Conservation (phyloP, 2,113 vertebrate species). For the Indicator indicator region DNA sequence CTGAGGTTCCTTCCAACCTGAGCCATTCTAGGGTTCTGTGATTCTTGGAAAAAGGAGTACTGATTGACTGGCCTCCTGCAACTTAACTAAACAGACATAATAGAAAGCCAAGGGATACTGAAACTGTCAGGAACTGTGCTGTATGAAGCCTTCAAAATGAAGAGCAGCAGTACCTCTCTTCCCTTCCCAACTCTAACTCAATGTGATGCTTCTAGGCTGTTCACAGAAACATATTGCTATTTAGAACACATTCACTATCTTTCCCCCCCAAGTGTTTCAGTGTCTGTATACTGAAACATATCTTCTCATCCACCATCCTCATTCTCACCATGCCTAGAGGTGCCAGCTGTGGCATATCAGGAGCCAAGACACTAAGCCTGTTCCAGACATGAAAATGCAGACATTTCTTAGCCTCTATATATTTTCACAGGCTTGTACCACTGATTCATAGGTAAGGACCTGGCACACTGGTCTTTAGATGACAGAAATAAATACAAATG, state of each 20-base stretch:
- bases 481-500: background rate
- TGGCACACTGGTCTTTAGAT: background rate
- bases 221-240: background rate
- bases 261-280: background rate
- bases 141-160: background rate
- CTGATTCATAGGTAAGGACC: background rate
- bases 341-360: background rate
- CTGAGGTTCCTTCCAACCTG: too few relatives aligned
- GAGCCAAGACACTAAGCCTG: background rate
- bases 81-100: background rate
- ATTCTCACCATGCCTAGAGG: background rate
- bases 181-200: background rate
- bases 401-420: background rate
- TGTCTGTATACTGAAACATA: background rate
- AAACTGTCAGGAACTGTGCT: background rate
- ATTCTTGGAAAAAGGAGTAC: too few relatives aligned
- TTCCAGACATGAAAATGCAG: background rate
- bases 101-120: slow-evolving; percentile 7
- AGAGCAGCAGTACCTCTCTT: background rate
- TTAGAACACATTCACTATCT: background rate
- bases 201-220: background rate
- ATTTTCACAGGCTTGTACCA: background rate
- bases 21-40: too few relatives aligned
- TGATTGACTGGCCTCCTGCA: too few relatives aligned
- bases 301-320: background rate